These are phyloP conservation scores for Lagodon rhomboides DNA, from an alignment of 2,797 vertebrate species.

Conservation along the genomic window DNA sequence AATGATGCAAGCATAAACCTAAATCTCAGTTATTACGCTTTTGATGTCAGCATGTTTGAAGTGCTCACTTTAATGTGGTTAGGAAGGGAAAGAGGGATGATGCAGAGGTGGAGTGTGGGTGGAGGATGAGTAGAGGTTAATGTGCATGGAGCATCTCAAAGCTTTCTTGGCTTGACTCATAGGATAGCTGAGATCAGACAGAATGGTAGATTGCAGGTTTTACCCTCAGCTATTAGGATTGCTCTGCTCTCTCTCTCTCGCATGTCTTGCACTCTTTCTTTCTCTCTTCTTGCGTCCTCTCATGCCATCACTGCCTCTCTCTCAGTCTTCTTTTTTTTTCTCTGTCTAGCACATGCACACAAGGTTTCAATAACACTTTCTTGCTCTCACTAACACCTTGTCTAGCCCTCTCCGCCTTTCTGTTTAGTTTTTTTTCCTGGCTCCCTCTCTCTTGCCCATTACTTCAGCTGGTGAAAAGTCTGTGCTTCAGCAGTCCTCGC, in stretches of 20 bases:
- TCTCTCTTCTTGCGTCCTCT: slow-evolving; percentile 27
- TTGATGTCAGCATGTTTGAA: slow-evolving; percentile 61
- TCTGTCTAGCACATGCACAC: slow-evolving; percentile 29
- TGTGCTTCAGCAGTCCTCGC: slow-evolving; percentile 71
- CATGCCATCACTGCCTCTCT: slow-evolving; percentile 25
- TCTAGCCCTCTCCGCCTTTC: slow-evolving; percentile 37
- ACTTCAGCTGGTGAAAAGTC: slow-evolving; percentile 64
- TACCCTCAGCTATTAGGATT: slow-evolving; percentile 67
- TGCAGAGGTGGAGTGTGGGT: slow-evolving; percentile 62
- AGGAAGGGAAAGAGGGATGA: slow-evolving; percentile 48
- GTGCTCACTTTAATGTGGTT: slow-evolving; percentile 59
- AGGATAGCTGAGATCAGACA: slow-evolving; percentile 74
- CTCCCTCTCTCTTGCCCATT: slow-evolving; percentile 54
- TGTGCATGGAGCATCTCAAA: slow-evolving; percentile 71
- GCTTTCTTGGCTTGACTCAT: slow-evolving; percentile 72
- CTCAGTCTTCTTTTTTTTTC: slow-evolving; percentile 9
- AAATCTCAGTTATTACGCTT: slow-evolving; percentile 58
- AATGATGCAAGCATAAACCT: slow-evolving; percentile 48
- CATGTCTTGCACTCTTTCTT: slow-evolving; percentile 28
- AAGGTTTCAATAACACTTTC: slow-evolving; percentile 54
- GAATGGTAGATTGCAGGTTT: slow-evolving; percentile 78
- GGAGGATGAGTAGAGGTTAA: slow-evolving; percentile 74
- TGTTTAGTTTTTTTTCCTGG: slow-evolving; percentile 2
- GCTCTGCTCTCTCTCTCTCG: slow-evolving; percentile 60
- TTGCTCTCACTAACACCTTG: slow-evolving; percentile 52